Evolutionary conservation across 2,888 invertebrate genomes (phyloP).

Genomic region (Amblyteles armatorius): DNA sequence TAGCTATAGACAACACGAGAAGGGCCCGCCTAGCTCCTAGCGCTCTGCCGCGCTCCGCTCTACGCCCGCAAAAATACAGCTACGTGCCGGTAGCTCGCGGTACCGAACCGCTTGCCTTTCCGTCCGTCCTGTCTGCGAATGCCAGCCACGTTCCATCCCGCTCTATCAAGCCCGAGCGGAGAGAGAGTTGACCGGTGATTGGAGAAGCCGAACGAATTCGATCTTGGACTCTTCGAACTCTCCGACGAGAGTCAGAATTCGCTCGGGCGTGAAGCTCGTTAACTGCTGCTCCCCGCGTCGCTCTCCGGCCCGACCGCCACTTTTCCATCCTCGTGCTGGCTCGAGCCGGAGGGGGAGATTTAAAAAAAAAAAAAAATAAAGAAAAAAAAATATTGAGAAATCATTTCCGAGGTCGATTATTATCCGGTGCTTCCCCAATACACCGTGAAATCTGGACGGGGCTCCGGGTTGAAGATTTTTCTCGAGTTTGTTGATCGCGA

Average conservation of each 20-base stretch:
- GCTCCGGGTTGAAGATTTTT: slow-evolving; percentile 6
- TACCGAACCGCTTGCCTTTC: neutral
- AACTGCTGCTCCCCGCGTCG: slow-evolving; percentile 54
- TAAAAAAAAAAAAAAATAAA: neutral
- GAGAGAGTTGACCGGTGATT: slow-evolving; percentile 47
- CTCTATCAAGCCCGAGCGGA: neutral
- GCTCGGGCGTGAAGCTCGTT: slow-evolving; percentile 65
- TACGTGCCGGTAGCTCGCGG: slow-evolving; percentile 4
- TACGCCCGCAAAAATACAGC: slow-evolving; percentile 22
- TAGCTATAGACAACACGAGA: neutral
- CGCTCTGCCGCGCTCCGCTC: neutral
- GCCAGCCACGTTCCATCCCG: slow-evolving; percentile 11
- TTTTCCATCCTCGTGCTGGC: neutral
- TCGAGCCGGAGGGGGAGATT: slow-evolving; percentile 8
- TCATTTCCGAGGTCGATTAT: slow-evolving; percentile 46
- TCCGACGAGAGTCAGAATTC: slow-evolving; percentile 41
- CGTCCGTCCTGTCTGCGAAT: neutral
- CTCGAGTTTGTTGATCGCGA: neutral
- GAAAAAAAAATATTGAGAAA: slow-evolving; percentile 6
- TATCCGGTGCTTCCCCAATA: slow-evolving; percentile 23
- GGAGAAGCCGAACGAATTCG: slow-evolving; percentile 61
- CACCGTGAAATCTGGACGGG: slow-evolving; percentile 38
- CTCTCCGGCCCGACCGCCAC: slow-evolving; percentile 1
- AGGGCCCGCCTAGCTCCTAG: neutral
- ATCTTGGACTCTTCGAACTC: slow-evolving; percentile 42